Evolutionary conservation across 2,888 invertebrate genomes (phyloP), one percentile per base, ranked within the genome.

Genomic region (Germaria angustata): DNA sequence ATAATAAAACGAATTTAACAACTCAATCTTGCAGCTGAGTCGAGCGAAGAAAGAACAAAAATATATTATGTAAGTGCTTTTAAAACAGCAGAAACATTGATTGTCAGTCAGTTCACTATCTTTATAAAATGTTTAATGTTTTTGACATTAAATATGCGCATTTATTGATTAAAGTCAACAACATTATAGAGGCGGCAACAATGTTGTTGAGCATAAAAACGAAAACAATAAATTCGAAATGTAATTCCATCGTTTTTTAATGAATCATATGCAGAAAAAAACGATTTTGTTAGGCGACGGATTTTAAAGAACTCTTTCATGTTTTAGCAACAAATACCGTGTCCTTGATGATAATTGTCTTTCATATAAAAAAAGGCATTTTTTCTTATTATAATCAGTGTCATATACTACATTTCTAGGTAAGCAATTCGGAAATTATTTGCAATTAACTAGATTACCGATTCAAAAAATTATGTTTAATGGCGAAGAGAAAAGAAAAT

Each of bases 131-230:
- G 76, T 73, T 79, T n/a, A 81, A 84, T 66, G 80, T 41, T 51
- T 71, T 65, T 76, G 53, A 66, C 81, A 78, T 80, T 85, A 82
- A 84, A 84, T 82, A 85, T 85, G 84, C 82, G 84, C 84, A 84
- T 86, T 85, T 81, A 84, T 84, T 84, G 76, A 81, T 78, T 69
- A 59, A 68, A 75, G 24, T 34, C 24, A 36, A 36, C 32, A 49
- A 15, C 4, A 41, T 17, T 17, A 20, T 28, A 39, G 20, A 13
- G n/a, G 15, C n/a, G 6, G 9, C 5, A 15, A 9, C 49, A 24
- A 28, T 51, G 13, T 17, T 68, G 15, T 17, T 17, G 5, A 0
- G 0, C 8, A 65, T 28, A 7, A 7, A 1, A 44, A 39, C 1
- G 6, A 28, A 6, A 28, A 28, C 2, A 17, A 7, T 9, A 13